phyloP scores from a whole-genome alignment of 2,113 vertebrate species.

The Siniperca chuatsi region DNA sequence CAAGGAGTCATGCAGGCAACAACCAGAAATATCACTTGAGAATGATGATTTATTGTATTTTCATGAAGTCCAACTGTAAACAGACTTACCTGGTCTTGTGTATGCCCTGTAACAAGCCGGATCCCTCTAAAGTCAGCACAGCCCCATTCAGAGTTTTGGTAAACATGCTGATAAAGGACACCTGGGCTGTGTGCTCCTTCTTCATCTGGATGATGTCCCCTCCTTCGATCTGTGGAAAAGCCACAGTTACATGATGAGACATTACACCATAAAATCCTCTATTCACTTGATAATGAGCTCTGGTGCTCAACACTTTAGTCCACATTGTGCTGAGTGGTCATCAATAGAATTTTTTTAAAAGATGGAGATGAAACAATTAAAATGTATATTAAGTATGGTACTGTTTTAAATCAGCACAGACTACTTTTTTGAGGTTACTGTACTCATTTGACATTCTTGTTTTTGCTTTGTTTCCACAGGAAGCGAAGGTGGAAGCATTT shows the following conservation, averaged over 20 bases:
- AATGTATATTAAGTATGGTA: too few relatives aligned
- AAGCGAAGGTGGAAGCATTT: too few relatives aligned
- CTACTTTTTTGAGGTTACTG: too few relatives aligned
- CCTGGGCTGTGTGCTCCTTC: conserved; percentile 24
- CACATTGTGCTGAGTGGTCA: too few relatives aligned
- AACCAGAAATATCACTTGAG: not conserved
- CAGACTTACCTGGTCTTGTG: conserved; percentile 55
- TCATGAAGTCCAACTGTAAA: not conserved
- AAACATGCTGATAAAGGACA: conserved; percentile 66
- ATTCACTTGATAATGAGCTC: not conserved
- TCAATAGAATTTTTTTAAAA: too few relatives aligned
- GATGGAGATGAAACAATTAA: too few relatives aligned
- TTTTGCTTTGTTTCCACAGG: too few relatives aligned
- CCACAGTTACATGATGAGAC: not conserved
- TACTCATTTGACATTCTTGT: too few relatives aligned
- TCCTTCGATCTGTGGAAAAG: conserved; percentile 65
- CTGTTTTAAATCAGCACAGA: too few relatives aligned
- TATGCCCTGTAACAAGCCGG: conserved; percentile 65
- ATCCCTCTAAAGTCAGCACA: conserved; percentile 64
- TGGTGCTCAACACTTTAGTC: not conserved
- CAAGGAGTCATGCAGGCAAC: not conserved
- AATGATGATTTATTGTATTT: not conserved
- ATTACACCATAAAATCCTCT: not conserved
- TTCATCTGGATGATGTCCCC: conserved; percentile 59
- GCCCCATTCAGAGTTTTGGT: conserved; percentile 28